Evolutionary conservation across 2,797 vertebrate species (phyloP).

Genomic region (Prunella strophiata): DNA sequence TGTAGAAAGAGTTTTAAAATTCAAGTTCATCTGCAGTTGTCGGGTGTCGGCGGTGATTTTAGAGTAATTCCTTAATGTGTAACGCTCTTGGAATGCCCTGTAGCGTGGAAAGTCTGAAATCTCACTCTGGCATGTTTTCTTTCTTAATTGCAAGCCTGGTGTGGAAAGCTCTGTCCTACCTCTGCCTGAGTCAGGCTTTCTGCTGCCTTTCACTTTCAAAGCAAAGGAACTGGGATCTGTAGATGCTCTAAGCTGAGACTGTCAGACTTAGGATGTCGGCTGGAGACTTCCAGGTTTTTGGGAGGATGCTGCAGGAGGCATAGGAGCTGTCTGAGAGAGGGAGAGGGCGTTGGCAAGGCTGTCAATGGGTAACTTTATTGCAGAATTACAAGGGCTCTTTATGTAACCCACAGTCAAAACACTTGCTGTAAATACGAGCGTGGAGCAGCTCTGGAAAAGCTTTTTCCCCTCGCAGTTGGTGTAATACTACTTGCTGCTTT

Average conservation of each 20-base stretch:
- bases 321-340: neutral
- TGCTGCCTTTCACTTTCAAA: neutral
- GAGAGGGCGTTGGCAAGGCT: conserved; percentile 37
- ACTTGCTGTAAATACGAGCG: conserved; percentile 8
- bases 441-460: conserved; percentile 17
- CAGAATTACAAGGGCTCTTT: conserved; percentile 59
- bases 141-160: conserved; percentile 33
- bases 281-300: neutral
- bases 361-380: conserved; percentile 49
- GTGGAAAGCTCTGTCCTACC: conserved; percentile 12
- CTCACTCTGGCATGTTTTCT: conserved; percentile 30
- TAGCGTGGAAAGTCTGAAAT: conserved; percentile 60
- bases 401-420: conserved; percentile 57
- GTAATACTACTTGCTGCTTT: conserved; percentile 34
- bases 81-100: neutral
- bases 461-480: conserved; percentile 17
- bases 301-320: neutral
- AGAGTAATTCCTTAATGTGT: conserved; percentile 31
- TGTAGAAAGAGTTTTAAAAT: conserved; percentile 25
- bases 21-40: neutral
- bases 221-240: neutral
- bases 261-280: neutral
- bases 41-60: neutral
- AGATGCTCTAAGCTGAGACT: neutral
- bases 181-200: neutral